A percentile compares a stretch with the other conserved stretches of the same genome.
Evolutionary conservation across 2,797 vertebrate species (phyloP).

Genomic region (Siniperca undulata): DNA sequence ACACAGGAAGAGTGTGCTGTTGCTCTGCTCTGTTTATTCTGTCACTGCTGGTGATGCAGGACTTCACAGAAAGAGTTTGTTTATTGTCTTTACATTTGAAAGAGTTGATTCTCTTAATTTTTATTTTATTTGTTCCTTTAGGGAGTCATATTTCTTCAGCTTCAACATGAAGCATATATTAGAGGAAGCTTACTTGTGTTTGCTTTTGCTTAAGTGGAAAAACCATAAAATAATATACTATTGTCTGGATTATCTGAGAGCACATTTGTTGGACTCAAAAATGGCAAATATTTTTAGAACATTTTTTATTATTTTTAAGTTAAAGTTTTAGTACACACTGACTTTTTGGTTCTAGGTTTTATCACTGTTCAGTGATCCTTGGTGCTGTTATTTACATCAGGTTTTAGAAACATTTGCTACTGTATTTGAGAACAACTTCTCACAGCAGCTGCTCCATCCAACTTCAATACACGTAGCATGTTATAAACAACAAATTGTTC

Average conservation of each 20-base stretch:
- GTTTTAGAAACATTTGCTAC: background rate
- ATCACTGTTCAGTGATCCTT: background rate
- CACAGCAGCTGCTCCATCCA: background rate
- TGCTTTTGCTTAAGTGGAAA: background rate
- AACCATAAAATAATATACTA: background rate
- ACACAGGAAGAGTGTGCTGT: background rate
- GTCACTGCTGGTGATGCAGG: constrained; percentile 5
- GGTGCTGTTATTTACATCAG: background rate
- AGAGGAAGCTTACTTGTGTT: background rate
- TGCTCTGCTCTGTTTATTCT: constrained; percentile 19
- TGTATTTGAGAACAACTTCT: background rate
- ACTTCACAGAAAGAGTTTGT: background rate
- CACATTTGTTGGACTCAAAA: background rate
- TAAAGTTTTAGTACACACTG: background rate
- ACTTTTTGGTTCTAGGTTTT: background rate
- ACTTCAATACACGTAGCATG: background rate
- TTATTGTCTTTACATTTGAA: background rate
- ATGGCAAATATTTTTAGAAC: rapidly evolving
- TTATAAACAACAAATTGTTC: background rate
- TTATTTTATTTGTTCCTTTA: background rate
- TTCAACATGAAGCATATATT: background rate
- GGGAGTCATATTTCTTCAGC: background rate
- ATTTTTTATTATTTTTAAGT: background rate
- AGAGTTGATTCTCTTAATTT: background rate
- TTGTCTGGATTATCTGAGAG: background rate